These are phyloP conservation scores for Calypte anna DNA, from an alignment of 2,113 vertebrate species.

Conservation along the genomic window DNA sequence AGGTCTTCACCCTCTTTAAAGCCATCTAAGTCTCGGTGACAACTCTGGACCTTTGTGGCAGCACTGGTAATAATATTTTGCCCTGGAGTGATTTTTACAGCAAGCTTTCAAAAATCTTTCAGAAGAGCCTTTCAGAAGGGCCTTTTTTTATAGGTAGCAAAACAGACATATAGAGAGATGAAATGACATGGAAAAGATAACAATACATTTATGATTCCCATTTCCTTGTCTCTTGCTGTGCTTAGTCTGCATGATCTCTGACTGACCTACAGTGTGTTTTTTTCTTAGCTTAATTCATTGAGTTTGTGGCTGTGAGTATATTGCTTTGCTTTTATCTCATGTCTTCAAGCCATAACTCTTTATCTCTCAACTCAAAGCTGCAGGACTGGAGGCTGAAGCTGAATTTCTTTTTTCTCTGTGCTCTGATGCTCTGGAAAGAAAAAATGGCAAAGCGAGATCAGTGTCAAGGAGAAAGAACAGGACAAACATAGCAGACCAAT, in stretches of 20 bases:
- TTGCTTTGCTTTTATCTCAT: slow-evolving; percentile 58
- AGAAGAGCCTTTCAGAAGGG: neutral
- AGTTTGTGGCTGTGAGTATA: slow-evolving; percentile 37
- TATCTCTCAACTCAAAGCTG: slow-evolving; percentile 34
- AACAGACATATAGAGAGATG: slow-evolving; percentile 9
- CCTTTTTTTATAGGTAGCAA: slow-evolving; percentile 6
- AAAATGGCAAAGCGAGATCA: slow-evolving; percentile 19
- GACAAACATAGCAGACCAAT: neutral
- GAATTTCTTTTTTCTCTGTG: slow-evolving; percentile 38
- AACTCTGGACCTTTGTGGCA: neutral
- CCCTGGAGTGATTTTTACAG: slow-evolving; percentile 9
- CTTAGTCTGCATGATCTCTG: slow-evolving; percentile 56
- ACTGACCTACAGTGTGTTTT: slow-evolving; percentile 31
- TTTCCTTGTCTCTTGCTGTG: slow-evolving; percentile 52
- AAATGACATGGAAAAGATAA: slow-evolving; percentile 43
- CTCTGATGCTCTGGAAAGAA: neutral
- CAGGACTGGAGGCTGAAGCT: neutral
- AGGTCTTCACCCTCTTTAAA: neutral
- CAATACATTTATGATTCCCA: slow-evolving; percentile 4
- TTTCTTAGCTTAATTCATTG: slow-evolving; percentile 37
- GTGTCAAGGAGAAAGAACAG: neutral
- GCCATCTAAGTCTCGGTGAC: neutral
- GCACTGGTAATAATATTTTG: neutral
- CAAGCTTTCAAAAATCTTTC: neutral
- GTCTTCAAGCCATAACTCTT: slow-evolving; percentile 43